Evolutionary conservation across 2,113 vertebrate genomes (phyloP).

Genomic region (Dromiciops gliroides): DNA sequence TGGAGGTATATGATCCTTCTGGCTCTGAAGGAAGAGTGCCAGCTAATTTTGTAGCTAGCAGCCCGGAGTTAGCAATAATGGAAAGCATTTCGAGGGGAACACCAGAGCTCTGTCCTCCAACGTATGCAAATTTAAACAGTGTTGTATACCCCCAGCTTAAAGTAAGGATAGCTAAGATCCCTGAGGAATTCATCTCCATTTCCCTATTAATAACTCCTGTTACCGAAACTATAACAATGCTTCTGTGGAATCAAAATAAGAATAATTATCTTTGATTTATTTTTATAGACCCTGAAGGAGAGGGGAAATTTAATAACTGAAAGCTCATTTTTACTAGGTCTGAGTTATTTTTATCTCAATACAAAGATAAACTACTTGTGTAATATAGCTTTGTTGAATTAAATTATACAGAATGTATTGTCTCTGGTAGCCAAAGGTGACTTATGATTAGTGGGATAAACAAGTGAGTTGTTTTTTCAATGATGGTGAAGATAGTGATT

Average conservation of each 20-base stretch:
- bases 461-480: not conserved
- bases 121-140: conserved; percentile 34
- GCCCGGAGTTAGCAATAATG: conserved; percentile 19
- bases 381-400: not conserved
- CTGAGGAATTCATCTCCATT: not conserved
- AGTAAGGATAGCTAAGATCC: not conserved
- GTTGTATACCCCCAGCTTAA: not conserved
- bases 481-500: not conserved
- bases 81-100: conserved; percentile 27
- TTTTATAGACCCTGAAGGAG: not conserved
- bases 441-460: not conserved
- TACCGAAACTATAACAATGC: not conserved
- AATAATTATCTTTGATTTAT: not conserved
- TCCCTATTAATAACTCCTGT: not conserved
- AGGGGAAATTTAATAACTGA: not conserved
- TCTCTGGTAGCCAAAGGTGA: not conserved
- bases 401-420: not conserved
- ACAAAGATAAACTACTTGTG: not conserved
- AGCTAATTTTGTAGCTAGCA: conserved; percentile 52
- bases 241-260: not conserved
- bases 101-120: conserved; percentile 9
- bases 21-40: conserved; percentile 27
- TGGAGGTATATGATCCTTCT: not conserved
- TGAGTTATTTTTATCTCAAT: not conserved
- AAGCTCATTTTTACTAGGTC: not conserved